These are phyloP conservation scores for Melanerpes formicivorus DNA, from an alignment of 2,113 vertebrate genomes.

Conservation along the genomic window DNA sequence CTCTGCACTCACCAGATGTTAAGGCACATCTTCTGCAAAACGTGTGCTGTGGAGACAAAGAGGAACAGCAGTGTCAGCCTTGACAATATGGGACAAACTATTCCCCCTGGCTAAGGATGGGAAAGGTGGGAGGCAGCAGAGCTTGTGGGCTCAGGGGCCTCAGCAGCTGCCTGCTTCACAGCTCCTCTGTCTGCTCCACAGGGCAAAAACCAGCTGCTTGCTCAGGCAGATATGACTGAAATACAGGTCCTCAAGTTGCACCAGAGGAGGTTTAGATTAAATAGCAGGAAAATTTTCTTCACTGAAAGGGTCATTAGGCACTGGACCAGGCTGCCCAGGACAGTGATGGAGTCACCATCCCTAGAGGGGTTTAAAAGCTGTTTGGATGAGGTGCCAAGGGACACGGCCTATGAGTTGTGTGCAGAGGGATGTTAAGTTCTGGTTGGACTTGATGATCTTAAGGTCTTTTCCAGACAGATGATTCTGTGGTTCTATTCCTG, in stretches of 20 bases:
- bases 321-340: no score
- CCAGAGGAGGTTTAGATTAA: no score
- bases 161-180: background rate
- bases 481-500: background rate
- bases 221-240: background rate
- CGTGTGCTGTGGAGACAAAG: slow-evolving; percentile 86
- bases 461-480: no score
- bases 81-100: background rate
- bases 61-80: slow-evolving; percentile 1
- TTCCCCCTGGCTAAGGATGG: background rate
- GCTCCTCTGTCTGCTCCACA: background rate
- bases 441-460: no score
- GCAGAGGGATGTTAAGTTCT: no score
- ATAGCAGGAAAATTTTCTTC: no score
- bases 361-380: no score
- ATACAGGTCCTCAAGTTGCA: no score
- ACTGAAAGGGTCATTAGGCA: no score
- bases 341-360: no score
- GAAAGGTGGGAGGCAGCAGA: background rate
- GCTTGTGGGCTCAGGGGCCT: background rate
- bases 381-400: no score
- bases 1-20: slow-evolving; percentile 89
- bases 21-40: slow-evolving; percentile 99
- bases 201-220: slow-evolving; percentile 9
- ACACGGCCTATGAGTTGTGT: no score